phyloP scores from a whole-genome alignment of 2,888 invertebrate species.

The Spicauda simplicius region DNA sequence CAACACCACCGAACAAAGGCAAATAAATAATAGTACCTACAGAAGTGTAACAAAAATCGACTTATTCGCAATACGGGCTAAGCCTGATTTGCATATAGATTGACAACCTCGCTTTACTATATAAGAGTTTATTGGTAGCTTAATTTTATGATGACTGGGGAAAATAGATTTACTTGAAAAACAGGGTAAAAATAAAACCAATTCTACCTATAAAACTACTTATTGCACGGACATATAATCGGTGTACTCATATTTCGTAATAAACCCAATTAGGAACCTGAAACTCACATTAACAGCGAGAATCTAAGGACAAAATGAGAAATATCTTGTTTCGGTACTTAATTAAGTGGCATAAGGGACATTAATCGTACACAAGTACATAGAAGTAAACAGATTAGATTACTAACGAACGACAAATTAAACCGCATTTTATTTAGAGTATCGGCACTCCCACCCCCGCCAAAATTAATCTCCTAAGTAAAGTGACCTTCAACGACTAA shows the following conservation, averaged over 20 bases:
- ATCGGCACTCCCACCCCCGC: slow-evolving; percentile 55
- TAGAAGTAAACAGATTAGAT: slow-evolving; percentile 34
- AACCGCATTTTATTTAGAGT: slow-evolving; percentile 46
- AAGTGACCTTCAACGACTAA: slow-evolving; percentile 71
- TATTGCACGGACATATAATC: too few relatives aligned
- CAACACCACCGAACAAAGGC: background rate
- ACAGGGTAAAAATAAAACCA: slow-evolving; percentile 1
- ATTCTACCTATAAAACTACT: slow-evolving; percentile 1
- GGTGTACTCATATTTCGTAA: too few relatives aligned
- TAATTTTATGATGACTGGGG: slow-evolving; percentile 21
- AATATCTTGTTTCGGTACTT: background rate
- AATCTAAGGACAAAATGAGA: too few relatives aligned
- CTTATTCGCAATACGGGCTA: slow-evolving; percentile 5
- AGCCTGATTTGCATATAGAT: slow-evolving; percentile 24
- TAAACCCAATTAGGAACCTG: too few relatives aligned
- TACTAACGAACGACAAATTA: slow-evolving; percentile 40
- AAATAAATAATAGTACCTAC: background rate
- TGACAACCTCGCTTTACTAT: slow-evolving; percentile 10
- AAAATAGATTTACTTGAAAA: slow-evolving; percentile 11
- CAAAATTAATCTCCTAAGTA: slow-evolving; percentile 74
- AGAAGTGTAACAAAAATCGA: slow-evolving; percentile 1
- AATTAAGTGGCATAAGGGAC: background rate
- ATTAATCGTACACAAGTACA: background rate
- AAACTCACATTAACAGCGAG: too few relatives aligned
- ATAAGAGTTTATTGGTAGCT: slow-evolving; percentile 27